Evolutionary conservation across 2,888 invertebrate genomes (phyloP).

Genomic region (Mimas tiliae): DNA sequence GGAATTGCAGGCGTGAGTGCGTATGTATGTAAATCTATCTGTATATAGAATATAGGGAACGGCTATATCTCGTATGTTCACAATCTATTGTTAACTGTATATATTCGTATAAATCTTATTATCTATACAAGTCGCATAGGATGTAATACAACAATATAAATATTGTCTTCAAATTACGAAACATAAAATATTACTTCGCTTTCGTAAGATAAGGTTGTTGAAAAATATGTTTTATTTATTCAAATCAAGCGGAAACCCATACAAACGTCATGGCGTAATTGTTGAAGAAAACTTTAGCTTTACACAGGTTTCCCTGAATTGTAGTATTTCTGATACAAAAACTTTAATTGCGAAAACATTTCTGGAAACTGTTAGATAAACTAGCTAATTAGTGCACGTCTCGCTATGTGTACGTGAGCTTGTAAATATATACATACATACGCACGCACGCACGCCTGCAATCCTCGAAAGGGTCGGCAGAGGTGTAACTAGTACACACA

Average conservation of each 20-base stretch:
- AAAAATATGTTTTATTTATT: conserved; percentile 3
- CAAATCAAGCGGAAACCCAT: neutral
- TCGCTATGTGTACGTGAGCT: too few relatives aligned
- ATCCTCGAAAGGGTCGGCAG: too few relatives aligned
- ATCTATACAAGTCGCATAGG: neutral
- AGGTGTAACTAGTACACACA: too few relatives aligned
- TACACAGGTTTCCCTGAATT: neutral
- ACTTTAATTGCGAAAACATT: neutral
- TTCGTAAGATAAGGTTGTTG: neutral
- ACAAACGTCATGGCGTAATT: neutral
- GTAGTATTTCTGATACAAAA: neutral
- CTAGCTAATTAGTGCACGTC: too few relatives aligned
- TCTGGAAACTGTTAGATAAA: neutral
- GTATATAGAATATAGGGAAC: too few relatives aligned
- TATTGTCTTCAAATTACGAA: conserved; percentile 24
- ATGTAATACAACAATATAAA: neutral
- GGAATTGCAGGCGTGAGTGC: too few relatives aligned
- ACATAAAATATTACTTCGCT: conserved; percentile 3
- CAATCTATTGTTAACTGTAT: too few relatives aligned
- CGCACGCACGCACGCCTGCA: too few relatives aligned
- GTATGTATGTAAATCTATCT: too few relatives aligned
- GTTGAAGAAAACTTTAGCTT: neutral
- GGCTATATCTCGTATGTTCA: too few relatives aligned
- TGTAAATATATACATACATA: too few relatives aligned
- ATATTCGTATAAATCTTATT: conserved; percentile 8